Base-by-base conservation (phyloP, 2,888 invertebrate species). In the Morpho helenor region DNA sequence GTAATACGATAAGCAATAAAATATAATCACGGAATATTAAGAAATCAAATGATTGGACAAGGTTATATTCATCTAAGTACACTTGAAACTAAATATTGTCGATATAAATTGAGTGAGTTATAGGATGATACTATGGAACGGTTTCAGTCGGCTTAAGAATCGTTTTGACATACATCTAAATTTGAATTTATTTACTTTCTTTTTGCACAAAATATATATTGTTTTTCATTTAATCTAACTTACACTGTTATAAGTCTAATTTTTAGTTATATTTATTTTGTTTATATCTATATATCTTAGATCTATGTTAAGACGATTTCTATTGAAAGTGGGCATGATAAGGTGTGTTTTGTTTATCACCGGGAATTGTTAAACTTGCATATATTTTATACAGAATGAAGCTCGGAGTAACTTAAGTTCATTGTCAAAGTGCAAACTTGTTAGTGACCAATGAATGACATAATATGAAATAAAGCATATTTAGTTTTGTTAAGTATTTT, bases 401-500 rank as follows among this genome's bases (percentile, higher is more conserved):
- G 76, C 75, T 77, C 79, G 75, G 80, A 77, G 77, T 74, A 71
- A 72, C 72, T 72, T 76, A 74, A 71, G 80, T 77, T 79, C 75
- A 75, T 74, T 75, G 80, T 80, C 79, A 75, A 77, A 80, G 80
- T 81, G 83, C 77, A 77, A 74, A 84, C 82, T 76, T 80, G 79
- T 82, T 80, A 83, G 82, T 85, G 87, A 87, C 85, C 86, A 87
- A 86, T 84, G 81, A 82, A 80, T 84, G 86, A 87, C 84, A 81
- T 80, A 80, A 86, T 86, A 84, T 87, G 84, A 85, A 89, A 88
- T 89, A 89, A 88, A 89, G 85, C 87, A 87, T 84, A 84, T 82
- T 87, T 88, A 88, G 86, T 89, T 89, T 87, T 87, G 85, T 76
- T 73, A 74, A 65, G 52, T 43, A 8, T 45, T 58, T 62, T 63